Evolutionary conservation across 1,140 invertebrate species (phyloP), one percentile per base, ranked within the genome.

Genomic region (Paraescarpia echinospica): DNA sequence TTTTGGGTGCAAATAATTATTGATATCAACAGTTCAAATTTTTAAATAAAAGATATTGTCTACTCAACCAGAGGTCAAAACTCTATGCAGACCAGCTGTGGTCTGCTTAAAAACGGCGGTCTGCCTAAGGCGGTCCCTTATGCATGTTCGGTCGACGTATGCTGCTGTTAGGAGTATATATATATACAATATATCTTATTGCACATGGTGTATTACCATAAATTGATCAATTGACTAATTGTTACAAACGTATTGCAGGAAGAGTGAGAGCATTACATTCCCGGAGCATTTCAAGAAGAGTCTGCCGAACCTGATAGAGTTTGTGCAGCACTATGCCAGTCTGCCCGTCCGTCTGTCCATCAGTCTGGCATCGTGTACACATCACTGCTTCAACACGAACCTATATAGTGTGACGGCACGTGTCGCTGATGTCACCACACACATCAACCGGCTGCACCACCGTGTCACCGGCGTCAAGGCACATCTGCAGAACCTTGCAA

Each of bases 241-340:
- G 41, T 12, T 41, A 41, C 41, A 41, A 41, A 4, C 12, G 41
- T 34, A 33, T 35, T 90, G 90, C 90, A 98, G 97, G 93, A 98
- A 98, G 96, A 96, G 97, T 88, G 97, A 98, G 93, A 98, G 97
- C 95, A 96, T 97, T 90, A 96, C 97, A 34, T 98, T 97, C 95
- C 97, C 98, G 31, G 96, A 96, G 92, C 95, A 96, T 89, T 94
- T 97, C 59, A 97, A 97, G 89, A 96, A 98, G 33, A 97, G 97
- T 31, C 96, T 97, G 48, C 95, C 97, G 93, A 98, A 98, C 95
- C 95, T 98, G 59, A 95, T 98, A 35, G 97, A 97, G 92, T 98
- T 98, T 95, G 97, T 98, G 8, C 95, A 98, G 89, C 93, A 94
- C 8, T 94, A 95, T 93, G 92, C 59, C 22, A 77, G 59, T 77